These are phyloP conservation scores for Solen grandis DNA, from an alignment of 1,140 invertebrate species.

Conservation along the genomic window DNA sequence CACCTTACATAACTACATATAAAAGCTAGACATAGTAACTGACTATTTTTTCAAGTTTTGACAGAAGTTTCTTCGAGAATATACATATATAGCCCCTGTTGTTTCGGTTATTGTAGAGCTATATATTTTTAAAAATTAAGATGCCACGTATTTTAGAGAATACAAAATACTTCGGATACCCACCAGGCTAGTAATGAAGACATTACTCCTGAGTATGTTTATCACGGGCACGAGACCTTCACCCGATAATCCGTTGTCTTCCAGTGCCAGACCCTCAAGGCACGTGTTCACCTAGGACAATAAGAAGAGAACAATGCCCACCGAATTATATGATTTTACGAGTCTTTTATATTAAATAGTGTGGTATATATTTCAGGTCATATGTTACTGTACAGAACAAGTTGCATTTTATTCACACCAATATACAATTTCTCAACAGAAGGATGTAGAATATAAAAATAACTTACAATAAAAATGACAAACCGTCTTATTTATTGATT, in stretches of 20 bases:
- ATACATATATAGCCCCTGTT: too few species aligned
- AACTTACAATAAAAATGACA: not conserved
- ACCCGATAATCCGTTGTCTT: constrained; percentile 70
- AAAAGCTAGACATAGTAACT: too few species aligned
- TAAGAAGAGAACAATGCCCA: not conserved
- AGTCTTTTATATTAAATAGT: not conserved
- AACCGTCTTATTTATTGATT: too few species aligned
- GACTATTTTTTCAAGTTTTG: too few species aligned
- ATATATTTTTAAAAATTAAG: too few species aligned
- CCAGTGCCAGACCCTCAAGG: constrained; percentile 72
- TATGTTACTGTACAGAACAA: too few species aligned
- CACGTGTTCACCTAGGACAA: constrained; percentile 60
- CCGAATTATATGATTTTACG: not conserved
- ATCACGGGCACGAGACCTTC: constrained; percentile 67
- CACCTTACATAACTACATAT: too few species aligned
- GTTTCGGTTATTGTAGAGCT: too few species aligned
- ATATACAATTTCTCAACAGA: not conserved
- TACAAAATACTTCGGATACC: too few species aligned
- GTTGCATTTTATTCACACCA: not conserved
- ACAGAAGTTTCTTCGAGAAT: too few species aligned
- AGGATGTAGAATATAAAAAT: not conserved
- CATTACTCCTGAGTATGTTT: constrained; percentile 71
- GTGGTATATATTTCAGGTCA: not conserved
- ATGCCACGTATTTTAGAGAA: too few species aligned
- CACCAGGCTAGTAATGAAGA: constrained; percentile 72